Evolutionary conservation across 2,113 vertebrate genomes (phyloP).

Genomic region (Hydropotes inermis): DNA sequence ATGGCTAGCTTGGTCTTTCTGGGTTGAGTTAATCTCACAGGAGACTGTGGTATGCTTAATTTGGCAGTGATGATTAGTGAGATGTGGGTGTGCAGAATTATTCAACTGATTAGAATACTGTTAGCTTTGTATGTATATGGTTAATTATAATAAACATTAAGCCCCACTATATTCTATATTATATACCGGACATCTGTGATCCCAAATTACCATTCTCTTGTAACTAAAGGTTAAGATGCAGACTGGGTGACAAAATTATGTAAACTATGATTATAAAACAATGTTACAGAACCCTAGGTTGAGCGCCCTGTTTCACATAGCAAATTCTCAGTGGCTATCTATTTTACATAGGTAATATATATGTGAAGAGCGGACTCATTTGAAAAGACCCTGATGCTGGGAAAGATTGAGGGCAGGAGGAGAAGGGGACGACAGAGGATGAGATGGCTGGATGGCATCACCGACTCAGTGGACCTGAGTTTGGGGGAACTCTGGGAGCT

Average conservation of each 20-base stretch:
- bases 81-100: neutral
- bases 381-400: too few relatives aligned
- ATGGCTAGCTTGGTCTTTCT: neutral
- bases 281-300: neutral
- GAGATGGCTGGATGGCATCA: too few relatives aligned
- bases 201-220: neutral
- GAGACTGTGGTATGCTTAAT: neutral
- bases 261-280: neutral
- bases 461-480: too few relatives aligned
- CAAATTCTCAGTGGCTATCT: neutral
- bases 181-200: neutral
- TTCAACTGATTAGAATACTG: neutral
- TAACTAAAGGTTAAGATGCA: neutral
- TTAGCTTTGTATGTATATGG: neutral
- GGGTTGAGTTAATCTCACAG: neutral
- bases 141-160: neutral
- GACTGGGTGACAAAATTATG: neutral
- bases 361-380: too few relatives aligned
- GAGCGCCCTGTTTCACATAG: neutral
- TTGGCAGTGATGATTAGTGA: neutral
- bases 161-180: neutral
- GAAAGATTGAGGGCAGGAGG: too few relatives aligned
- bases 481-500: too few relatives aligned
- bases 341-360: neutral
- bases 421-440: too few relatives aligned